Conservation (phyloP, 1,140 invertebrate genomes). For the Meloidogyne floridensis region DNA sequence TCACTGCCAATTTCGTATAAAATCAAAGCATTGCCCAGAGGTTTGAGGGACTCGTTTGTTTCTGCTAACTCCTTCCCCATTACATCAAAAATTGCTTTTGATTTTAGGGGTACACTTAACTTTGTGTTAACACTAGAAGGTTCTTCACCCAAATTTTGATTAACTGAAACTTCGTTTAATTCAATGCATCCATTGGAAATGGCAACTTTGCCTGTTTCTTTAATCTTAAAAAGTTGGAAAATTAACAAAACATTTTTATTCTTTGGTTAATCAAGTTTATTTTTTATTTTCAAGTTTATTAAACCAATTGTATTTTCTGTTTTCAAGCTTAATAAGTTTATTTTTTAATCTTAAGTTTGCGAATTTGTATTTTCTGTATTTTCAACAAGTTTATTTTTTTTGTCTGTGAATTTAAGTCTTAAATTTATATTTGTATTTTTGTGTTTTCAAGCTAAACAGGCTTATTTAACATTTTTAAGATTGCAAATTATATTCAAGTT, state of each 20-base stretch:
- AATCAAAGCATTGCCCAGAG: constrained; percentile 75
- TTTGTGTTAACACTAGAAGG: not conserved
- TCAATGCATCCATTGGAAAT: constrained; percentile 70
- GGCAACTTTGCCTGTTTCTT: constrained; percentile 51
- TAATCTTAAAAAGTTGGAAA: constrained; percentile 13
- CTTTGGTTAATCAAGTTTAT: too few species aligned
- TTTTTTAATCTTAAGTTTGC: too few species aligned
- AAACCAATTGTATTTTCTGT: too few species aligned
- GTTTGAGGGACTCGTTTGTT: constrained; percentile 34
- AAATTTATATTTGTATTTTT: too few species aligned
- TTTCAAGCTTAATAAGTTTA: not conserved
- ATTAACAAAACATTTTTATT: too few species aligned
- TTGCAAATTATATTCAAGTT: too few species aligned
- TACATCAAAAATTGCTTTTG: constrained; percentile 44
- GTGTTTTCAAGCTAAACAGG: too few species aligned
- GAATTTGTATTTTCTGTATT: too few species aligned
- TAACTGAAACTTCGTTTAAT: constrained; percentile 29
- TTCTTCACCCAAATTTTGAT: not conserved
- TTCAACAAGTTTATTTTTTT: not conserved
- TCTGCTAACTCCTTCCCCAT: constrained; percentile 42
- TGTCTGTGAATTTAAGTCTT: not conserved
- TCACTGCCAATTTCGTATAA: constrained; percentile 81
- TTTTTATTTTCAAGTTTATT: too few species aligned
- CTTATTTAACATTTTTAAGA: too few species aligned
- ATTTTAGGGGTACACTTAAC: constrained; percentile 15